A percentile compares a stretch with the other conserved stretches of the same genome.
Conservation (phyloP, 1,140 invertebrate species). For the Trichonephila inaurata region DNA sequence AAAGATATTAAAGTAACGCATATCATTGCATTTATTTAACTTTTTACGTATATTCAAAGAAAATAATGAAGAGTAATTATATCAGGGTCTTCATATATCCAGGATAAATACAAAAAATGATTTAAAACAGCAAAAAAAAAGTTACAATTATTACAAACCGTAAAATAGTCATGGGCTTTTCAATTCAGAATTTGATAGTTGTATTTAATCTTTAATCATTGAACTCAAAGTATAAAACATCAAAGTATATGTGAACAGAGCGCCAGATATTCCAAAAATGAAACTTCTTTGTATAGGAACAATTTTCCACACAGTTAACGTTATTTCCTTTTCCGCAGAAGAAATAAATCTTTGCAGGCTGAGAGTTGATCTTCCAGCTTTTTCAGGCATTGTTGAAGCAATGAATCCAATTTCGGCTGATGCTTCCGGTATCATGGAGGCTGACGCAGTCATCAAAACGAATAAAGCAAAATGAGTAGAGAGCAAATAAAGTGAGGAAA, state of each 20-base stretch:
- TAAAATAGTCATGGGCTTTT: no score
- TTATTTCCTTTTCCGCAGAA: not conserved
- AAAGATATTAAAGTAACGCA: no score
- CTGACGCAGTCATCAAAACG: not conserved
- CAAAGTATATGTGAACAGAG: not conserved
- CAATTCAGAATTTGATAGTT: no score
- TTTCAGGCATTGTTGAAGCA: not conserved
- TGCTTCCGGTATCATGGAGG: not conserved
- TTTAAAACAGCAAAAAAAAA: no score
- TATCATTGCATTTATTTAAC: no score
- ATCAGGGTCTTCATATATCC: no score
- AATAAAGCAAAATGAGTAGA: not conserved
- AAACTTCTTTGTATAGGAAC: not conserved
- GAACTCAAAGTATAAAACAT: not conserved
- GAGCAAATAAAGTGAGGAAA: accelerated
- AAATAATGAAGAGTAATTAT: no score
- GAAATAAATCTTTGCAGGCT: not conserved
- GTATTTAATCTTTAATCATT: no score
- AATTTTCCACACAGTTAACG: not conserved
- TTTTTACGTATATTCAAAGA: no score
- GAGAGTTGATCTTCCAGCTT: not conserved
- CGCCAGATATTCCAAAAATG: not conserved
- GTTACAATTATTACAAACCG: no score
- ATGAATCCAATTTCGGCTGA: not conserved
- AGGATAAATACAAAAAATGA: no score